phyloP scores from a whole-genome alignment of 2,113 vertebrate species.

The Arothron firmamentum region DNA sequence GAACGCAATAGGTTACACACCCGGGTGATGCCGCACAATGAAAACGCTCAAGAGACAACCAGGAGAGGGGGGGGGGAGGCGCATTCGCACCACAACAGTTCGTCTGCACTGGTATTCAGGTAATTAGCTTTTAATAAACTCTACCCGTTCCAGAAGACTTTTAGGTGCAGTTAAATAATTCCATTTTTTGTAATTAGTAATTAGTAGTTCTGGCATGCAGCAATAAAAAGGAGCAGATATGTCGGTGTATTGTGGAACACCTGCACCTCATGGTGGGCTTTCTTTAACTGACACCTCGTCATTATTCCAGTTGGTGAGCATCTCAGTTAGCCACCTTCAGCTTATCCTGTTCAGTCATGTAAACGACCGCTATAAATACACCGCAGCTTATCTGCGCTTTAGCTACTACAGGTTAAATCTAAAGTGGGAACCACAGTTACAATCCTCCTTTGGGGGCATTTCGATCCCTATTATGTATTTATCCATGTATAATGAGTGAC shows the following conservation, averaged over 20 bases:
- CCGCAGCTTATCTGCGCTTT: constrained; percentile 39
- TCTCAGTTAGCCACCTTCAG: constrained; percentile 97
- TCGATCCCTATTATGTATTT: too few species aligned
- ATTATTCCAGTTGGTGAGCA: constrained; percentile 99
- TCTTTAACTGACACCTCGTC: constrained; percentile 99
- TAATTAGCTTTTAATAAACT: constrained; percentile 99
- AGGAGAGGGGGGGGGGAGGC: constrained; percentile 39
- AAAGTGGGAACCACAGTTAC: too few species aligned
- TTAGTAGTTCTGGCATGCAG: constrained; percentile 94
- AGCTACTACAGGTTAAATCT: neutral
- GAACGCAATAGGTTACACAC: constrained; percentile 99
- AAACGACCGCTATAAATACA: constrained; percentile 90
- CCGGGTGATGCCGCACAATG: constrained; percentile 98
- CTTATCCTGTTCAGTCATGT: constrained; percentile 83
- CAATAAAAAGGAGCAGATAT: constrained; percentile 95
- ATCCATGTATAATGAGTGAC: too few species aligned
- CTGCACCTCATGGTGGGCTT: constrained; percentile 92
- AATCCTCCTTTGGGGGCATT: neutral
- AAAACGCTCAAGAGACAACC: constrained; percentile 74
- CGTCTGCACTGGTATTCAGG: constrained; percentile 99
- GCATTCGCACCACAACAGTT: constrained; percentile 93
- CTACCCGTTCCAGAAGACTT: constrained; percentile 94
- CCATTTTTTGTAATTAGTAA: constrained; percentile 92
- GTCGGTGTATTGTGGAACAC: constrained; percentile 96
- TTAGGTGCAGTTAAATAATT: constrained; percentile 98